Percentiles rank a stretch among this genome's conserved stretches.
These are phyloP conservation scores for Papilio glaucus DNA, from an alignment of 1,140 invertebrate species.

Conservation along the genomic window DNA sequence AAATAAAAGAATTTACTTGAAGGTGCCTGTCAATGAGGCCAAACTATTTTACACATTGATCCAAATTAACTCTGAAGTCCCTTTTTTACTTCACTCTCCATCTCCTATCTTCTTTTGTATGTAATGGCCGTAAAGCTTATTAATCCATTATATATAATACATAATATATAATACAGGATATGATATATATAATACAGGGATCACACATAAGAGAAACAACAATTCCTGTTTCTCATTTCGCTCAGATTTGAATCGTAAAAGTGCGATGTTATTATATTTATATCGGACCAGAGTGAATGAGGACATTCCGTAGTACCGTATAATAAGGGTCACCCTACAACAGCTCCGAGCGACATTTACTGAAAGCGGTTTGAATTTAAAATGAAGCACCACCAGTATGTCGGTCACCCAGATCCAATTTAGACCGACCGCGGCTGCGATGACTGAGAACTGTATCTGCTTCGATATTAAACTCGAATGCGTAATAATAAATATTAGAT, in stretches of 20 bases:
- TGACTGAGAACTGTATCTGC: background rate
- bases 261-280: background rate
- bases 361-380: conserved; percentile 31
- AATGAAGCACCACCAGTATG: conserved; percentile 17
- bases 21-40: too few relatives aligned
- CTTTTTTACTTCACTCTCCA: too few relatives aligned
- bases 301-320: background rate
- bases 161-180: too few relatives aligned
- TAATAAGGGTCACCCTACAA: conserved; percentile 16
- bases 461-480: background rate
- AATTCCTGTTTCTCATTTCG: background rate
- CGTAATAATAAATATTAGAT: background rate
- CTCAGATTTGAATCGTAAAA: background rate
- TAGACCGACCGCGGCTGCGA: conserved; percentile 11
- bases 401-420: conserved; percentile 29
- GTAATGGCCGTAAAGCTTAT: too few relatives aligned
- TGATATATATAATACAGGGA: too few relatives aligned
- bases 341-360: conserved; percentile 18
- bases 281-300: background rate
- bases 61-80: too few relatives aligned
- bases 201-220: too few relatives aligned
- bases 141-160: too few relatives aligned
- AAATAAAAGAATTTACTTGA: too few relatives aligned
- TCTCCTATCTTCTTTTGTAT: too few relatives aligned
- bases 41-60: too few relatives aligned